phyloP scores from a whole-genome alignment of 2,113 vertebrate genomes.

The Himantopus leucocephalus region DNA sequence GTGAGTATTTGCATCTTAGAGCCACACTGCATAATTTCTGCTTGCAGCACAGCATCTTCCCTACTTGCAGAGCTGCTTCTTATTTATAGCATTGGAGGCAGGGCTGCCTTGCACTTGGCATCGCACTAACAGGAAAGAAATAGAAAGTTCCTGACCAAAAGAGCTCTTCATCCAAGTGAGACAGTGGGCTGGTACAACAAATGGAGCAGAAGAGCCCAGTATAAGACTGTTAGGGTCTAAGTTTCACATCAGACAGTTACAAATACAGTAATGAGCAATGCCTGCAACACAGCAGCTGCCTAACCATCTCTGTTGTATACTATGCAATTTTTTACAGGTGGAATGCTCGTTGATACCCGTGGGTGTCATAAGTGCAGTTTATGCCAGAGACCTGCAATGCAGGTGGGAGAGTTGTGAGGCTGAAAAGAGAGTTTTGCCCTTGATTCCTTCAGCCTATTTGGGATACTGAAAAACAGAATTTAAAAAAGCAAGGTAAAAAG shows the following conservation, averaged over 20 bases:
- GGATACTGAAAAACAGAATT: neutral
- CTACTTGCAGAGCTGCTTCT: neutral
- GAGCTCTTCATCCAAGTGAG: neutral
- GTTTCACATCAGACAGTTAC: neutral
- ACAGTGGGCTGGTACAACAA: neutral
- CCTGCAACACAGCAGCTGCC: neutral
- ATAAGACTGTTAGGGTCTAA: neutral
- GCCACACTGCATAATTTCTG: neutral
- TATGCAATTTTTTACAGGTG: neutral
- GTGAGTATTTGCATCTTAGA: conserved; percentile 11
- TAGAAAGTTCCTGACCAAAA: neutral
- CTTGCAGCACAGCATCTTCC: neutral
- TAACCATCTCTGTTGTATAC: neutral
- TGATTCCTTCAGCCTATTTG: neutral
- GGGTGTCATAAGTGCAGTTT: neutral
- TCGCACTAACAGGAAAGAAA: neutral
- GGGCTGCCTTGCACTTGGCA: neutral
- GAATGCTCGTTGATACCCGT: neutral
- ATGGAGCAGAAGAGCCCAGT: neutral
- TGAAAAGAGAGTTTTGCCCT: neutral
- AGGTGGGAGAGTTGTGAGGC: neutral
- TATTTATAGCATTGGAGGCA: neutral
- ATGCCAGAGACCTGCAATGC: neutral
- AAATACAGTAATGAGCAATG: neutral
- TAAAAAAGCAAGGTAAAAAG: neutral